phyloP scores from a whole-genome alignment of 2,797 vertebrate species.

The Alcedo quadribrachys region DNA sequence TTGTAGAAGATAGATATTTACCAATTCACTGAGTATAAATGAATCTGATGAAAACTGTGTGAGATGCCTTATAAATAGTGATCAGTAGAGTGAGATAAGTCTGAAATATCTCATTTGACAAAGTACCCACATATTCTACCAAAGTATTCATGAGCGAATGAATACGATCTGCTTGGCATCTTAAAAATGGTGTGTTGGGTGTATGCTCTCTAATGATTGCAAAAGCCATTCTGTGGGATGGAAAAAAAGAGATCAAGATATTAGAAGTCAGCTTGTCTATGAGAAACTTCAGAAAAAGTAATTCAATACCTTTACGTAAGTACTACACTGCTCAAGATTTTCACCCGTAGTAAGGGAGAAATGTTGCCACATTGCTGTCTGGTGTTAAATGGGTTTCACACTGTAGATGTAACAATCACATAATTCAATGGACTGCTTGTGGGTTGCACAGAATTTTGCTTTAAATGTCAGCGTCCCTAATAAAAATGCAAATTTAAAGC shows the following conservation, averaged over 20 bases:
- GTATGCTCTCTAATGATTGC: neutral
- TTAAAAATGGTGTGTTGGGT: neutral
- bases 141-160: neutral
- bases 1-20: neutral
- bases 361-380: neutral
- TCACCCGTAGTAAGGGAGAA: neutral
- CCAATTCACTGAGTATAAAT: neutral
- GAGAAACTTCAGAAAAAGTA: neutral
- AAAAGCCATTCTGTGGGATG: neutral
- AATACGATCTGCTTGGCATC: neutral
- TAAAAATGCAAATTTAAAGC: slow-evolving; percentile 50
- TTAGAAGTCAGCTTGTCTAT: neutral
- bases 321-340: neutral
- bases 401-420: neutral
- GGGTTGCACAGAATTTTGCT: neutral
- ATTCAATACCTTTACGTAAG: neutral
- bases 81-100: neutral
- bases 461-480: slow-evolving; percentile 14
- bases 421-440: neutral
- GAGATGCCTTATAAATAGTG: slow-evolving; percentile 23
- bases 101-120: slow-evolving; percentile 25
- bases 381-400: neutral
- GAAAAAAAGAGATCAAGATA: neutral
- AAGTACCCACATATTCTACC: neutral
- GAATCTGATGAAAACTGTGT: neutral